These are phyloP conservation scores for Pachyuromys duprasi DNA, from an alignment of 2,797 vertebrate species.

Conservation along the genomic window DNA sequence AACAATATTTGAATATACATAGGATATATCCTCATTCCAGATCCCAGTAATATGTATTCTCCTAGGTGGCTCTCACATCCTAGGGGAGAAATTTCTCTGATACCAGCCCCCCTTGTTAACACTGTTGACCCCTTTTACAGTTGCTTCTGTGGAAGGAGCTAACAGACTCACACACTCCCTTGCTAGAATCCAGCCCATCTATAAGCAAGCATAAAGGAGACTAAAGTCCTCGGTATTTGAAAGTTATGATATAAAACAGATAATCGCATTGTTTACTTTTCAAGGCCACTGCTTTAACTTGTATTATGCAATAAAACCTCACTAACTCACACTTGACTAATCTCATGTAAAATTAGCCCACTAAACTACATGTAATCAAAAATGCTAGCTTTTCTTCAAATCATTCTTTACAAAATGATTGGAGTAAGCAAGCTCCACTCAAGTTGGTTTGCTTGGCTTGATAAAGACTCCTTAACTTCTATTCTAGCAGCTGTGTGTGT, in stretches of 20 bases:
- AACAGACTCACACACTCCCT: neutral
- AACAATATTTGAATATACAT: neutral
- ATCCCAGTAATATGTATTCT: neutral
- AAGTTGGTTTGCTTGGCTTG: neutral
- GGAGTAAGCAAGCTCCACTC: neutral
- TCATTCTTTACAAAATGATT: constrained; percentile 51
- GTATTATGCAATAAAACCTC: constrained; percentile 47
- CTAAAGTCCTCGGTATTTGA: constrained; percentile 36
- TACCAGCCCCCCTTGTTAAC: neutral
- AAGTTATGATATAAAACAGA: constrained; percentile 50
- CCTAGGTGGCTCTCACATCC: neutral
- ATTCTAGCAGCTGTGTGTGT: constrained; percentile 49
- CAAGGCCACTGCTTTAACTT: constrained; percentile 37
- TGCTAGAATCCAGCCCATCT: neutral
- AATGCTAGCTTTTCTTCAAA: constrained; percentile 47
- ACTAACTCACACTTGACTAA: constrained; percentile 55
- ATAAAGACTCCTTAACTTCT: constrained; percentile 46
- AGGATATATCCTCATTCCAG: neutral
- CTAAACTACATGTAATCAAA: constrained; percentile 54
- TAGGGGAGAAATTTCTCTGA: neutral
- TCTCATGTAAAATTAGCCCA: constrained; percentile 51
- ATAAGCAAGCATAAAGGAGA: constrained; percentile 44
- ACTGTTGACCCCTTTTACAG: neutral
- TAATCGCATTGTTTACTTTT: constrained; percentile 70
- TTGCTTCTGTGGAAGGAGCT: neutral